A percentile compares a stretch with the other conserved stretches of the same genome.
Conservation (phyloP, 2,113 vertebrate species). For the Alaudala cheleensis region DNA sequence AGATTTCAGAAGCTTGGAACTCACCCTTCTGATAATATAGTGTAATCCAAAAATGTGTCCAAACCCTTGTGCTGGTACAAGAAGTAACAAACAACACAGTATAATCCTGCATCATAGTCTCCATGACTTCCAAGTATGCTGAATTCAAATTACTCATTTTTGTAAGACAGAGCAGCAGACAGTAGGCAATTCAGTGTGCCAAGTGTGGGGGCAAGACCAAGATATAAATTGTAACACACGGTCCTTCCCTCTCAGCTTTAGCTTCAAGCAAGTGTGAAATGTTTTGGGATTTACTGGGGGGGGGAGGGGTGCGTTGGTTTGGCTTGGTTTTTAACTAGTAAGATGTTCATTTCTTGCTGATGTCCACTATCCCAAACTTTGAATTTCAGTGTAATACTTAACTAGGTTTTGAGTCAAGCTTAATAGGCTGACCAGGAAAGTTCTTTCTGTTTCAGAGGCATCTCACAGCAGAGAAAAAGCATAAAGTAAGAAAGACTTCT, state of each 20-base stretch:
- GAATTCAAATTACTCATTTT: neutral
- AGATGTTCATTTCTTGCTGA: neutral
- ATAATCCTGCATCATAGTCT: neutral
- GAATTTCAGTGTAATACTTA: neutral
- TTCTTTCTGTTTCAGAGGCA: neutral
- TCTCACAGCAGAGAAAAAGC: neutral
- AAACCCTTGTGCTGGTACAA: neutral
- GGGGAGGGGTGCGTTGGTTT: neutral
- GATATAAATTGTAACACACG: neutral
- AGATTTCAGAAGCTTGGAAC: neutral
- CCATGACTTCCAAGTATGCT: neutral
- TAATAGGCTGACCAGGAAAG: neutral
- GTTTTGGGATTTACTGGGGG: fast-evolving
- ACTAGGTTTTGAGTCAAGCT: neutral
- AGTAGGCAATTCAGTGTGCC: neutral
- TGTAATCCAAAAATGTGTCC: neutral
- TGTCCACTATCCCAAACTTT: neutral
- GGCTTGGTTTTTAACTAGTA: neutral
- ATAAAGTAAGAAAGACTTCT: neutral
- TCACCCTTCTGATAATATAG: neutral
- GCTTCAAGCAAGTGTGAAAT: neutral
- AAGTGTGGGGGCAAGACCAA: neutral
- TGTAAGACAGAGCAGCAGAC: neutral
- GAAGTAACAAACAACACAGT: neutral
- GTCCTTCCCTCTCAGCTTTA: neutral